Conservation (phyloP, 1,140 invertebrate genomes). For the Cephus cinctus region DNA sequence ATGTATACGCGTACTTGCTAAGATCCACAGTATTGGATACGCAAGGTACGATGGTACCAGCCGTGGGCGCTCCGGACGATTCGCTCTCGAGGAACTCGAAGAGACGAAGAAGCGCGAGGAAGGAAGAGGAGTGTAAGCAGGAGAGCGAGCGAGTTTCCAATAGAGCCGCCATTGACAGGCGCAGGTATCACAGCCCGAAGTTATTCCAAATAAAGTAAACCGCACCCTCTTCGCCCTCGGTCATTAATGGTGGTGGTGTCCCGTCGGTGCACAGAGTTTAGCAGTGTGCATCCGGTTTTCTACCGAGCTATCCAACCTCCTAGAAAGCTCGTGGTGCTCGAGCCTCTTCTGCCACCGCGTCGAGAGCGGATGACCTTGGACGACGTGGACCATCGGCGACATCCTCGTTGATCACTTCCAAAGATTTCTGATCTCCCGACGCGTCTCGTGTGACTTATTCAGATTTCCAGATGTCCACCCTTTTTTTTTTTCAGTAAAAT, state of each 20-base stretch:
- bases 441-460: too few species aligned
- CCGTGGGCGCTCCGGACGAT: slow-evolving; percentile 24
- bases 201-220: slow-evolving; percentile 33
- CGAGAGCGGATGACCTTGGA: slow-evolving; percentile 37
- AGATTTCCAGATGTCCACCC: too few species aligned
- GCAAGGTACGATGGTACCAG: slow-evolving; percentile 17
- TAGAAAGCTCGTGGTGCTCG: slow-evolving; percentile 26
- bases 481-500: too few species aligned
- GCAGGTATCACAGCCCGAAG: too few species aligned
- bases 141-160: slow-evolving; percentile 21
- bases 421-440: too few species aligned
- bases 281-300: slow-evolving; percentile 40
- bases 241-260: slow-evolving; percentile 38
- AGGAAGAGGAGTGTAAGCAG: too few species aligned
- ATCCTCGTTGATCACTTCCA: too few species aligned
- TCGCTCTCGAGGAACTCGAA: too few species aligned
- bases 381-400: background rate
- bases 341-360: slow-evolving; percentile 27
- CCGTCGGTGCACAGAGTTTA: slow-evolving; percentile 20
- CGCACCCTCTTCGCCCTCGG: slow-evolving; percentile 22
- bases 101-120: too few species aligned
- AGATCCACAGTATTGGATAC: background rate
- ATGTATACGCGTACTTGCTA: background rate
- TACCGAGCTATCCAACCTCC: slow-evolving; percentile 18
- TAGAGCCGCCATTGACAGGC: slow-evolving; percentile 17